Percentiles rank a stretch among this genome's conserved stretches.
Evolutionary conservation across 2,113 vertebrate genomes (phyloP).

Genomic region (Syngnathus floridae): DNA sequence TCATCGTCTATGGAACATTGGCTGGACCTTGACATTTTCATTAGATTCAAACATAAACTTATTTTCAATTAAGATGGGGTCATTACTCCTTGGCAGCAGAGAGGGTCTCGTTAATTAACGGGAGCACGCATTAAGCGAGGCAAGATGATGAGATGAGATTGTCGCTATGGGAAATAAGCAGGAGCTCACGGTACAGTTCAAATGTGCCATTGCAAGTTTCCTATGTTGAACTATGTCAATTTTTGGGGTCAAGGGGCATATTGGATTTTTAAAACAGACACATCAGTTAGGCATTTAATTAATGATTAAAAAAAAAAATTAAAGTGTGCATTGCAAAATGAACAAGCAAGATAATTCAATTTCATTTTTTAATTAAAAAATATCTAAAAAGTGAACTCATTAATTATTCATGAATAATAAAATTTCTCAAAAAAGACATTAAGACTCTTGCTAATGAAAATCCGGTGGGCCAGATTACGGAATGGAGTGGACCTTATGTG

Average conservation of each 20-base stretch:
- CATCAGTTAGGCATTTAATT: background rate
- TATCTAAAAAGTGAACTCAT: too few relatives aligned
- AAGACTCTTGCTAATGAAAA: too few relatives aligned
- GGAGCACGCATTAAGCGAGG: constrained; percentile 27
- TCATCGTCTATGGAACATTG: constrained; percentile 29
- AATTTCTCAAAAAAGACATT: too few relatives aligned
- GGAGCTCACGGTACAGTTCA: constrained; percentile 4
- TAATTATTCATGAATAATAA: too few relatives aligned
- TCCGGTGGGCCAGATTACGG: too few relatives aligned
- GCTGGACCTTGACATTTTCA: constrained; percentile 48
- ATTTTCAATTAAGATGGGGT: constrained; percentile 45
- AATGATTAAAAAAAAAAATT: background rate
- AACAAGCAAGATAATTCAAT: too few relatives aligned
- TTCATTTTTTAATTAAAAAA: too few relatives aligned
- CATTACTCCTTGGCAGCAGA: constrained; percentile 53
- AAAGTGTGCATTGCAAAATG: too few relatives aligned
- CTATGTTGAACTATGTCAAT: background rate
- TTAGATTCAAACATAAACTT: constrained; percentile 46
- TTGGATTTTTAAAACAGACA: background rate
- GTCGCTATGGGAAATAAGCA: constrained; percentile 27
- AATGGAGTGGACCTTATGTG: too few relatives aligned
- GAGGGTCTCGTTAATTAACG: constrained; percentile 44
- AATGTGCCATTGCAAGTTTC: constrained; percentile 4
- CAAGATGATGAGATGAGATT: constrained; percentile 41
- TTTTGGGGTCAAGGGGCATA: background rate